A percentile compares a stretch with the other conserved stretches of the same genome.
Evolutionary conservation across 2,113 vertebrate species (phyloP).

Genomic region (Hylia prasina): DNA sequence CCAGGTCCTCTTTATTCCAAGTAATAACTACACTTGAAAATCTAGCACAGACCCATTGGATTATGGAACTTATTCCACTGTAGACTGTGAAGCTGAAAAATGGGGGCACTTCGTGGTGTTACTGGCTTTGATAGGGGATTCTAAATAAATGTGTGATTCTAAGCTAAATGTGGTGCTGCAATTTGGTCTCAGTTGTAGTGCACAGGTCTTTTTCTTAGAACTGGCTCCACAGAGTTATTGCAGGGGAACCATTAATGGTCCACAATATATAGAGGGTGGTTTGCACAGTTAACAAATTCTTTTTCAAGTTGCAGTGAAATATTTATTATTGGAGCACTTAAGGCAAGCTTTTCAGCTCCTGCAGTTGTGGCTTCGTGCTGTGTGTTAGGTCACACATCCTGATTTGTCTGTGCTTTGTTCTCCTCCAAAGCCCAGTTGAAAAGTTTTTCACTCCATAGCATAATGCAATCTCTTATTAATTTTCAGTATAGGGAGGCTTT

Average conservation of each 20-base stretch:
- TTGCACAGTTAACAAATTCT: conserved; percentile 43
- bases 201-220: background rate
- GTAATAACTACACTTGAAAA: background rate
- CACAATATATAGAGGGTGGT: background rate
- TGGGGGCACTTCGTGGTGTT: fast-evolving
- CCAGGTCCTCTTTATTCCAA: background rate
- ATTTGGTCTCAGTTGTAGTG: background rate
- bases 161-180: background rate
- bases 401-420: background rate
- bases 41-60: background rate
- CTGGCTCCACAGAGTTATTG: background rate
- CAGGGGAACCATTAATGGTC: background rate
- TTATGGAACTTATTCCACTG: background rate
- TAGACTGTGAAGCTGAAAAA: background rate
- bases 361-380: background rate
- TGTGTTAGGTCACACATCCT: background rate
- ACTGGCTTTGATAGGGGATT: background rate
- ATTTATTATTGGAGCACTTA: conserved; percentile 46
- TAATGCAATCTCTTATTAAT: background rate
- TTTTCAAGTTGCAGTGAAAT: conserved; percentile 14
- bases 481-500: background rate
- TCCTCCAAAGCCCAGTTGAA: background rate
- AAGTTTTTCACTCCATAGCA: background rate
- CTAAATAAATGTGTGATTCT: too few relatives aligned
- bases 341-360: background rate